Percentiles rank a stretch among this genome's conserved stretches.
phyloP scores from a whole-genome alignment of 1,140 invertebrate species.

The Drosophila pachea region DNA sequence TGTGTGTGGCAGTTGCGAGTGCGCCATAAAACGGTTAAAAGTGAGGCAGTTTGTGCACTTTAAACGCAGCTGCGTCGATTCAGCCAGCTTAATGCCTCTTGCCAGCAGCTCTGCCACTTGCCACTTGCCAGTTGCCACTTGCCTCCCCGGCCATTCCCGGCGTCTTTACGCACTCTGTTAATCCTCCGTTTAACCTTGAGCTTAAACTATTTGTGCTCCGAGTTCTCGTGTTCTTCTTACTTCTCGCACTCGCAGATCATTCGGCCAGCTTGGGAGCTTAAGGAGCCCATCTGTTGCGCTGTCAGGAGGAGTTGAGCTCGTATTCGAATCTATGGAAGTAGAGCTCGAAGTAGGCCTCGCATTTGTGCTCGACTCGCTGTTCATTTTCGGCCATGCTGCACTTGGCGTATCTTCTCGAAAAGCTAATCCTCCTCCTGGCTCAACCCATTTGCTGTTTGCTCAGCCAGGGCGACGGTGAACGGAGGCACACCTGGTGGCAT shows the following conservation, averaged over 20 bases:
- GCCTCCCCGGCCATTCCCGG: background rate
- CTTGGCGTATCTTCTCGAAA: background rate
- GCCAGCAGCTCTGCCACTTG: slow-evolving; percentile 7
- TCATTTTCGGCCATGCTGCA: background rate
- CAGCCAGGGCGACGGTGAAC: slow-evolving; percentile 12
- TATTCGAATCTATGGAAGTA: no score
- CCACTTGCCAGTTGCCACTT: slow-evolving; percentile 1
- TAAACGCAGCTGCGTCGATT: slow-evolving; percentile 39
- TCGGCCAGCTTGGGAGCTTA: slow-evolving; percentile 1
- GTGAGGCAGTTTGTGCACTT: slow-evolving; percentile 36
- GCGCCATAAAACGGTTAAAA: slow-evolving; percentile 51
- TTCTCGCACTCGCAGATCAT: slow-evolving; percentile 7
- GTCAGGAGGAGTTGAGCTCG: no score
- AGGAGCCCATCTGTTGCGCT: background rate
- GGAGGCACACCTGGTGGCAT: background rate
- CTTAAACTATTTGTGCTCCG: slow-evolving; percentile 81
- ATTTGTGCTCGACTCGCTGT: background rate
- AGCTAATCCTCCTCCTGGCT: background rate
- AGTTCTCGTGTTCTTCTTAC: background rate
- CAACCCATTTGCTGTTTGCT: slow-evolving; percentile 39
- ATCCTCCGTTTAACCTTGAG: slow-evolving; percentile 67
- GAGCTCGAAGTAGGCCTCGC: no score
- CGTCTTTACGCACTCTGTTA: slow-evolving; percentile 23
- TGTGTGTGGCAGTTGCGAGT: slow-evolving; percentile 36
- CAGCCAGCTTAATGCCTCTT: slow-evolving; percentile 13